Evolutionary conservation across 2,113 vertebrate species (phyloP).

Genomic region (Struthidea cinerea): DNA sequence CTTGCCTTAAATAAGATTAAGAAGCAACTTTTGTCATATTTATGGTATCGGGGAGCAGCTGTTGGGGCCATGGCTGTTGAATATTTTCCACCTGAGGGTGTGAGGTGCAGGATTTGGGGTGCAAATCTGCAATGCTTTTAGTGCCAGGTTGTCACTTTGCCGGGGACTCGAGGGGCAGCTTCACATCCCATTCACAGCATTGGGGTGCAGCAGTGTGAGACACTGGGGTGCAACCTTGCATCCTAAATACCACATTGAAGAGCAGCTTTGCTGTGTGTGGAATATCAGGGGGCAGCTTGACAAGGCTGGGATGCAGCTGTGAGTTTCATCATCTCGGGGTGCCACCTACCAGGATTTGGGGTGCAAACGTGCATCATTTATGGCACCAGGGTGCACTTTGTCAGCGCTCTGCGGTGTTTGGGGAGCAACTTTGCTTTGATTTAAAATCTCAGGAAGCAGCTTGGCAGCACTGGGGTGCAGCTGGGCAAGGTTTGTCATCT

Average conservation of each 20-base stretch:
- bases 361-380: not conserved
- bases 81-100: not conserved
- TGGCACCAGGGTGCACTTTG: not conserved
- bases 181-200: not conserved
- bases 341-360: too few relatives aligned
- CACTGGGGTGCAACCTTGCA: not conserved
- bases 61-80: not conserved
- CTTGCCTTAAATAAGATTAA: not conserved
- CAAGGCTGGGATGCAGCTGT: too few relatives aligned
- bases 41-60: not conserved
- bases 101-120: not conserved
- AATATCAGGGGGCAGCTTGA: not conserved
- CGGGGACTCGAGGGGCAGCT: not conserved
- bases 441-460: not conserved
- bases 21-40: not conserved
- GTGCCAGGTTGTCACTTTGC: not conserved
- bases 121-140: not conserved
- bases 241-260: not conserved
- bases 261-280: not conserved
- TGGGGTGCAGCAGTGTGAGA: not conserved
- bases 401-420: not conserved
- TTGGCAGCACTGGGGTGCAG: not conserved
- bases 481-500: not conserved
- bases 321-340: accelerated
- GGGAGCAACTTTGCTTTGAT: not conserved